Conservation (phyloP, 2,797 vertebrate genomes). For the Pteronotus mesoamericanus region DNA sequence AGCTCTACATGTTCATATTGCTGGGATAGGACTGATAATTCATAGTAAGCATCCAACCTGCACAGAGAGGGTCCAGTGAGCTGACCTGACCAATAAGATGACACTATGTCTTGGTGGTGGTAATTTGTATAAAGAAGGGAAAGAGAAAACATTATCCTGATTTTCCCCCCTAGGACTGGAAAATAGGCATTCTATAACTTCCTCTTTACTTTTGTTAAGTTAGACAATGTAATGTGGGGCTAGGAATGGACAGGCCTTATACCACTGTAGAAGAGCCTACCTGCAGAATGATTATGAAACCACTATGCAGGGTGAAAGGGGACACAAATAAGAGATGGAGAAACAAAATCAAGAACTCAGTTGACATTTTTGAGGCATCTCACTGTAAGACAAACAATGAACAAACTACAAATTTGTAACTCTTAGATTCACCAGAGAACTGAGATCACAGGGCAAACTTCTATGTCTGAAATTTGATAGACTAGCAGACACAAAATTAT, state of each 20-base stretch:
- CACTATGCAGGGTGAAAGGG: not conserved
- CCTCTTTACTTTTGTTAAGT: not conserved
- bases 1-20: accelerated
- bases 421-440: not conserved
- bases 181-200: not conserved
- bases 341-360: not conserved
- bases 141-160: not conserved
- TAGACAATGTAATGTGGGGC: not conserved
- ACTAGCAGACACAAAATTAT: not conserved
- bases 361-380: not conserved
- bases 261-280: not conserved
- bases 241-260: not conserved
- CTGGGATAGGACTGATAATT: not conserved
- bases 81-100: not conserved
- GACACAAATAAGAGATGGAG: not conserved
- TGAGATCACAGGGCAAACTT: not conserved
- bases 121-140: not conserved
- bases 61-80: not conserved
- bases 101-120: not conserved
- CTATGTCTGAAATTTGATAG: not conserved
- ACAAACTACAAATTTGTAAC: not conserved
- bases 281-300: not conserved
- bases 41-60: not conserved
- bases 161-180: not conserved
- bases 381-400: not conserved